Conservation (phyloP, 2,888 invertebrate genomes). For the Heteromyza rotundicornis region DNA sequence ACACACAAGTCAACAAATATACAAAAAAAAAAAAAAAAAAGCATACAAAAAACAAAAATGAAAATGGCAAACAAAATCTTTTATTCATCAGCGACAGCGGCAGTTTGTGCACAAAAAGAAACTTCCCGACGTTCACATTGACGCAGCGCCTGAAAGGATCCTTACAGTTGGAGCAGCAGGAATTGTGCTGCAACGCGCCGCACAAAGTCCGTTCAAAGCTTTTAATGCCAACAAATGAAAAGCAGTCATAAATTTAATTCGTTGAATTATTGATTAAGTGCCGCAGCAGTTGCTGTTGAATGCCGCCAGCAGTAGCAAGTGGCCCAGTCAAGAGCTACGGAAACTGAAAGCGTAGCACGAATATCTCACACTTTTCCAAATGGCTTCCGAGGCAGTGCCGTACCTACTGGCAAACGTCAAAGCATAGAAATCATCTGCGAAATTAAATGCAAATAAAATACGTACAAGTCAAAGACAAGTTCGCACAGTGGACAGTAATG, state of each 20-base stretch:
- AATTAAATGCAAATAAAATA: conserved; percentile 2
- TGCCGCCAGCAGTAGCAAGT: too few relatives aligned
- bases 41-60: too few relatives aligned
- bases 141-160: not conserved
- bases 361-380: not conserved
- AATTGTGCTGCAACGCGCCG: not conserved
- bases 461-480: not conserved
- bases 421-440: not conserved
- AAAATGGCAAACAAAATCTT: conserved; percentile 19
- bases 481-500: too few relatives aligned
- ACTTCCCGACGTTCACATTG: not conserved
- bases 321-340: too few relatives aligned
- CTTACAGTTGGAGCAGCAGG: too few relatives aligned
- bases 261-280: conserved; percentile 26
- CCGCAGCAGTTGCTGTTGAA: conserved; percentile 9
- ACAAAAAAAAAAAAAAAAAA: too few relatives aligned
- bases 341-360: not conserved
- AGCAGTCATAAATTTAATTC: conserved; percentile 27
- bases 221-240: conserved; percentile 24
- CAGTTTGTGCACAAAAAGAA: not conserved
- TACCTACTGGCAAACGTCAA: not conserved
- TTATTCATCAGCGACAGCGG: conserved; percentile 20
- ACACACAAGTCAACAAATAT: too few relatives aligned
- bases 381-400: too few relatives aligned
- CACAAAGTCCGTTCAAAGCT: conserved; percentile 12